Evolutionary conservation across 1,140 invertebrate species (phyloP).

Genomic region (Pygmarrhopalites habei): DNA sequence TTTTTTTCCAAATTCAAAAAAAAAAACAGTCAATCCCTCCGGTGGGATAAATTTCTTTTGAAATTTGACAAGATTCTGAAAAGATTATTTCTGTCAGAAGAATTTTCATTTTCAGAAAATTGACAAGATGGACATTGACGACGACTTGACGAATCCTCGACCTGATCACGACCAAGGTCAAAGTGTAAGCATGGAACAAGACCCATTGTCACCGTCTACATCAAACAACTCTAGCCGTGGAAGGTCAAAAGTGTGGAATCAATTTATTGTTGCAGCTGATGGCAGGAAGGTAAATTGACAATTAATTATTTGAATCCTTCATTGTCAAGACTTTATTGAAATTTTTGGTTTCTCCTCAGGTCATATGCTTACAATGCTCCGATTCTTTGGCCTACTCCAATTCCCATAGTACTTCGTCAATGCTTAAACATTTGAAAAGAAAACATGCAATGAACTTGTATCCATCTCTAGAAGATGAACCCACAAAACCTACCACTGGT

Average conservation of each 20-base stretch:
- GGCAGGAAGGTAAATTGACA: constrained; percentile 17
- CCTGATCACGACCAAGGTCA: too few species aligned
- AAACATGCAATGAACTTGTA: constrained; percentile 27
- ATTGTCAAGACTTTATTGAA: too few species aligned
- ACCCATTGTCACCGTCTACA: neutral
- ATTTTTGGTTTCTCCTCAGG: constrained; percentile 4
- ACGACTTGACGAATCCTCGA: too few species aligned
- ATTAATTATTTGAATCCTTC: too few species aligned
- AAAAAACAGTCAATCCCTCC: too few species aligned
- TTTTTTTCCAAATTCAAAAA: too few species aligned
- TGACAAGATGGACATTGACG: constrained; percentile 1
- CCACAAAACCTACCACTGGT: neutral
- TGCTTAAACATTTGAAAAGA: constrained; percentile 32
- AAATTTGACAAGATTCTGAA: neutral
- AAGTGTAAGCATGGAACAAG: neutral
- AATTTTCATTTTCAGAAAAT: neutral
- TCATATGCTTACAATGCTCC: constrained; percentile 21
- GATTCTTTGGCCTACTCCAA: constrained; percentile 31
- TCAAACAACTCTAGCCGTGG: constrained; percentile 8
- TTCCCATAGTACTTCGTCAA: constrained; percentile 33
- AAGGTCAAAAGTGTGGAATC: constrained; percentile 30
- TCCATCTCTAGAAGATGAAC: constrained; percentile 13
- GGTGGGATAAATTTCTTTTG: too few species aligned
- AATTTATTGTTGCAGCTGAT: constrained; percentile 28
- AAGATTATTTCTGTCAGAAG: neutral